These are phyloP conservation scores for Hyles vespertilio DNA, from an alignment of 1,140 invertebrate genomes.

Conservation along the genomic window DNA sequence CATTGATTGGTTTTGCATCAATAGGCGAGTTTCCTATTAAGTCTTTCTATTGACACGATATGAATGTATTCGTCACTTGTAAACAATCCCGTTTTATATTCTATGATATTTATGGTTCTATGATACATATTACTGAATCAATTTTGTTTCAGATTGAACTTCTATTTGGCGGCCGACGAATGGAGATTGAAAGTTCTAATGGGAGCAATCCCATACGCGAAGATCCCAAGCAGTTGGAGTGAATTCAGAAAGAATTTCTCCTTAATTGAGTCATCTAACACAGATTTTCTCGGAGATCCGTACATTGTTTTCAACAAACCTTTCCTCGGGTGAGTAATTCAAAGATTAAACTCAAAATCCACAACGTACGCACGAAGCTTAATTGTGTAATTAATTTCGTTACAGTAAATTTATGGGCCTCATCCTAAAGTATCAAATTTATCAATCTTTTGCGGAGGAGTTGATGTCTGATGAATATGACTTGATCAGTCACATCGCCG, in stretches of 20 bases:
- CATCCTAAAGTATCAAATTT: slow-evolving; percentile 65
- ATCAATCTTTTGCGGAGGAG: slow-evolving; percentile 67
- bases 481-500: slow-evolving; percentile 48
- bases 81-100: too few relatives aligned
- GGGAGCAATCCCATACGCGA: slow-evolving; percentile 49
- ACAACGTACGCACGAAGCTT: background rate
- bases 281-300: slow-evolving; percentile 75
- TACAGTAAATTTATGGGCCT: slow-evolving; percentile 62
- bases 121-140: slow-evolving; percentile 3
- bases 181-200: slow-evolving; percentile 77
- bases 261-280: slow-evolving; percentile 54
- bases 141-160: slow-evolving; percentile 69
- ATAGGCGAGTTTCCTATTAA: too few relatives aligned
- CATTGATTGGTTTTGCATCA: too few relatives aligned
- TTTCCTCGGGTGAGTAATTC: slow-evolving; percentile 68
- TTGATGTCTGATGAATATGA: slow-evolving; percentile 56
- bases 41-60: too few relatives aligned
- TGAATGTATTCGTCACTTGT: too few relatives aligned
- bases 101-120: too few relatives aligned
- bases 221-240: slow-evolving; percentile 74
- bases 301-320: slow-evolving; percentile 77
- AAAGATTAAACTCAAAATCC: background rate
- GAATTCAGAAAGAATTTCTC: slow-evolving; percentile 66
- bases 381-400: background rate
- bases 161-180: slow-evolving; percentile 77